Percentiles rank a stretch among this genome's conserved stretches.
Evolutionary conservation across 2,113 vertebrate genomes (phyloP).

Genomic region (Saguinus imperator): DNA sequence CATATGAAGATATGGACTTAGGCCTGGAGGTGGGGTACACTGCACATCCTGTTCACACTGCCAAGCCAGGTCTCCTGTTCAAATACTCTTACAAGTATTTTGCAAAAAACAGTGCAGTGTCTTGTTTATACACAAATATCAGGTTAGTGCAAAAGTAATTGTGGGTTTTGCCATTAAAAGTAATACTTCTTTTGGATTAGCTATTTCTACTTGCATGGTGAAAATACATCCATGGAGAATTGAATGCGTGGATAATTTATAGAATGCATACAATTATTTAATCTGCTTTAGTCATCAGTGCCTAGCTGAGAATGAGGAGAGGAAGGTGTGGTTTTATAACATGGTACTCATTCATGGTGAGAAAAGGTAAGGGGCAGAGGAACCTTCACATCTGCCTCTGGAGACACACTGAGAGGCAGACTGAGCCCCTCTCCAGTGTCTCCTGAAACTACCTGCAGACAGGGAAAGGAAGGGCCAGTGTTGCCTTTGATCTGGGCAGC

Average conservation of each 20-base stretch:
- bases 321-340: fast-evolving
- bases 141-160: no score
- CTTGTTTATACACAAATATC: background rate
- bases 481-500: background rate
- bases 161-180: no score
- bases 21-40: no score
- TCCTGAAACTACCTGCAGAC: background rate
- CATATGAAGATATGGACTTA: background rate
- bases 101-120: background rate
- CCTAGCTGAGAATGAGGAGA: background rate
- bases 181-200: background rate
- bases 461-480: background rate
- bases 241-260: background rate
- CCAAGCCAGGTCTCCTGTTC: no score
- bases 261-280: background rate
- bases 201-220: background rate
- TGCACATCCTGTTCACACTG: no score
- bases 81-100: background rate
- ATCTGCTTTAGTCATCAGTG: background rate
- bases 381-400: background rate
- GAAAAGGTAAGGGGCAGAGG: background rate
- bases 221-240: background rate
- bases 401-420: background rate
- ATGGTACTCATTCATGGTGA: fast-evolving
- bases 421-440: background rate